Percentiles rank a stretch among this genome's conserved stretches.
Conservation (phyloP, 2,797 vertebrate genomes). For the Alauda arvensis region DNA sequence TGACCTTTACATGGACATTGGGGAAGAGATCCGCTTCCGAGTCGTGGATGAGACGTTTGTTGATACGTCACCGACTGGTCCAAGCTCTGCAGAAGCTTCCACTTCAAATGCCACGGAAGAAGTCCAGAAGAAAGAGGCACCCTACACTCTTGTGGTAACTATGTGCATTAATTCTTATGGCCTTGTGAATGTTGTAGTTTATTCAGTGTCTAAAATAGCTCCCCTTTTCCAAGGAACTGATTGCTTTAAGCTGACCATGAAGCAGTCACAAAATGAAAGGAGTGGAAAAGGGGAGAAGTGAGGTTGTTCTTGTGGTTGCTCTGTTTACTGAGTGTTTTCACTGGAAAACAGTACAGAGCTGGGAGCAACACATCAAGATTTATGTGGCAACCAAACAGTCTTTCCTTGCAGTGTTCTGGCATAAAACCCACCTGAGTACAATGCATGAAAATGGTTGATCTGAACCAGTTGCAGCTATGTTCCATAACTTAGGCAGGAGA, state of each 20-base stretch:
- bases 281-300: neutral
- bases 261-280: neutral
- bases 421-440: neutral
- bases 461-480: neutral
- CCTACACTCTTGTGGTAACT: slow-evolving; percentile 90
- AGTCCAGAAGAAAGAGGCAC: slow-evolving; percentile 82
- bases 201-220: neutral
- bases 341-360: neutral
- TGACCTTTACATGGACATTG: slow-evolving; percentile 97
- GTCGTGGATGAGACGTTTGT: slow-evolving; percentile 91
- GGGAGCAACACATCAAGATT: neutral
- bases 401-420: neutral
- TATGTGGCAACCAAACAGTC: neutral
- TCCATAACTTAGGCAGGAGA: neutral
- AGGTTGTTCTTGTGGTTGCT: neutral
- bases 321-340: neutral
- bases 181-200: neutral
- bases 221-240: neutral
- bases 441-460: neutral
- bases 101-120: slow-evolving; percentile 67
- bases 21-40: slow-evolving; percentile 93
- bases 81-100: slow-evolving; percentile 72
- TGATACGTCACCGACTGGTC: slow-evolving; percentile 93
- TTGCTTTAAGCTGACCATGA: neutral
- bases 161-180: neutral